Conservation (phyloP, 2,113 vertebrate species). For the Muntiacus reevesi region DNA sequence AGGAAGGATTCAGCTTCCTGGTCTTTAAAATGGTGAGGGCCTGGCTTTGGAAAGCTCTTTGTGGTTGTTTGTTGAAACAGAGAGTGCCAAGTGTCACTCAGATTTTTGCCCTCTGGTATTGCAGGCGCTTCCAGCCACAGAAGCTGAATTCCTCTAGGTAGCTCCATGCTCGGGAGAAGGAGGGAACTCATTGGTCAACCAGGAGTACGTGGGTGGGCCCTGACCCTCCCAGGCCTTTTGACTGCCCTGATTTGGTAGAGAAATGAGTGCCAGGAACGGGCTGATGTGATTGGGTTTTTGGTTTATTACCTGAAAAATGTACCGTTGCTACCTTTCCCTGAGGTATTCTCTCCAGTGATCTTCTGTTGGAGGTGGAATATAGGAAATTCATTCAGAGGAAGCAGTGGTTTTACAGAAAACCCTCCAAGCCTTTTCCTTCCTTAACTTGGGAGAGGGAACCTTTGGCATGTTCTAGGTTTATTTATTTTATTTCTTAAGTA, state of each 20-base stretch:
- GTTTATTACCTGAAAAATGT: background rate
- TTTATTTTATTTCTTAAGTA: constrained; percentile 65
- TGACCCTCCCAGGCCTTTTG: background rate
- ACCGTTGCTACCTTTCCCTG: background rate
- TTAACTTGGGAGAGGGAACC: constrained; percentile 18
- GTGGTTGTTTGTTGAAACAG: constrained; percentile 54
- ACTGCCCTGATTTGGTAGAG: background rate
- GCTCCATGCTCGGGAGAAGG: background rate
- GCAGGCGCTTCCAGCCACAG: background rate
- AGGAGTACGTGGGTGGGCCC: background rate
- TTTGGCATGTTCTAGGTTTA: constrained; percentile 43
- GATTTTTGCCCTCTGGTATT: constrained; percentile 54
- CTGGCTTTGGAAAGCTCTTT: constrained; percentile 34
- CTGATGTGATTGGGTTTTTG: background rate
- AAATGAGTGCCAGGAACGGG: background rate
- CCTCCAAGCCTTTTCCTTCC: background rate
- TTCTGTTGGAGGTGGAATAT: background rate
- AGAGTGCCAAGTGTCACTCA: constrained; percentile 60
- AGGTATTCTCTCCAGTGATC: background rate
- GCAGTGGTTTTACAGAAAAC: constrained; percentile 18
- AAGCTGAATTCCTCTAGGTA: background rate
- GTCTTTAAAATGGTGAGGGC: constrained; percentile 30
- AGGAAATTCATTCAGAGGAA: constrained; percentile 20
- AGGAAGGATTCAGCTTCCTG: constrained; percentile 31
- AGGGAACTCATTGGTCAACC: background rate